Evolutionary conservation across 2,888 invertebrate genomes (phyloP).

Genomic region (Lycia hirtaria): DNA sequence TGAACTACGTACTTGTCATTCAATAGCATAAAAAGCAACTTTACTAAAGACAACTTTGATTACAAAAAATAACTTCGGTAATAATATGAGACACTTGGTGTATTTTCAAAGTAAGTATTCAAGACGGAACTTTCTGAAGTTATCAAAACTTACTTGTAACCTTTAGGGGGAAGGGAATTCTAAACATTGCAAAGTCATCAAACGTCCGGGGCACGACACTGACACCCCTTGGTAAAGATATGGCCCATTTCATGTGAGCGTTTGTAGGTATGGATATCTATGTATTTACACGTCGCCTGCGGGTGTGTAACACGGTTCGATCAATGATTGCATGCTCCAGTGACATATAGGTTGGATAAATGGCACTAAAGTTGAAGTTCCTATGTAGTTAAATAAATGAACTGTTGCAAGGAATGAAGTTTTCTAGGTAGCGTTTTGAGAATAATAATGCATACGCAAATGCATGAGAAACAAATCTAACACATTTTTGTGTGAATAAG

Average conservation of each 20-base stretch:
- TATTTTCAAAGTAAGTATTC: too few species aligned
- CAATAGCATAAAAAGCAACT: neutral
- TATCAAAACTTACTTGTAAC: neutral
- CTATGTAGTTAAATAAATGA: conserved; percentile 38
- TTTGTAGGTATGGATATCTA: too few species aligned
- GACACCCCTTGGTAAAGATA: conserved; percentile 34
- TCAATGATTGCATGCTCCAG: conserved; percentile 44
- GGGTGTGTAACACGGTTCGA: conserved; percentile 39
- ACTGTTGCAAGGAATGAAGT: conserved; percentile 26
- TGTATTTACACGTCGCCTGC: conserved; percentile 32
- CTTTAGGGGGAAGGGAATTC: neutral
- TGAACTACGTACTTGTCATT: too few species aligned
- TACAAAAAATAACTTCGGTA: too few species aligned
- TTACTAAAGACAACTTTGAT: neutral
- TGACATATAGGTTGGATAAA: conserved; percentile 40
- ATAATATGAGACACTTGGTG: too few species aligned
- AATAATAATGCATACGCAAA: neutral
- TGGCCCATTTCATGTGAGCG: conserved; percentile 26
- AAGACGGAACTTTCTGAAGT: neutral
- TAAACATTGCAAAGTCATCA: conserved; percentile 9
- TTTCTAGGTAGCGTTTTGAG: conserved; percentile 13
- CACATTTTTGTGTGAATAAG: too few species aligned
- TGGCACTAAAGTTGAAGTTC: conserved; percentile 33
- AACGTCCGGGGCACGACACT: conserved; percentile 17
- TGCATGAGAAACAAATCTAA: neutral